Evolutionary conservation across 2,797 vertebrate genomes (phyloP).

Genomic region (Neopelma chrysocephalum): DNA sequence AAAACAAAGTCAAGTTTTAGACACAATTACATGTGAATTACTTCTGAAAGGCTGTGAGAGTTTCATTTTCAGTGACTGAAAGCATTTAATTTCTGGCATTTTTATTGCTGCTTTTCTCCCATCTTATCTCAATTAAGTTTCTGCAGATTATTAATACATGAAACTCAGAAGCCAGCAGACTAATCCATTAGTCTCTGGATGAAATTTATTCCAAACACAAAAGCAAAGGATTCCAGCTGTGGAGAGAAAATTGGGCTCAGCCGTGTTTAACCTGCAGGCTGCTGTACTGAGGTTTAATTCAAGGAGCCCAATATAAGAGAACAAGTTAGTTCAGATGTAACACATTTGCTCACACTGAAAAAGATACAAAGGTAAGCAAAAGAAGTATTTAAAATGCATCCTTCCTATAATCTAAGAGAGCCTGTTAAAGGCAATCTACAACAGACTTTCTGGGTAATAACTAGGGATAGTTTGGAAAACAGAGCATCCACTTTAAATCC

Average conservation of each 20-base stretch:
- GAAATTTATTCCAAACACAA: not conserved
- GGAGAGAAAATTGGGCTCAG: not conserved
- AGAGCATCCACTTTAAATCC: not conserved
- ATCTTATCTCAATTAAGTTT: not conserved
- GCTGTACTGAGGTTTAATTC: not conserved
- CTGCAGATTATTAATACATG: not conserved
- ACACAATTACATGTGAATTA: slow-evolving; percentile 24
- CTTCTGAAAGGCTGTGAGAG: slow-evolving; percentile 18
- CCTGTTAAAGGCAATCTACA: not conserved
- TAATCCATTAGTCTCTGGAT: not conserved
- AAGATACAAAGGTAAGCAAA: not conserved
- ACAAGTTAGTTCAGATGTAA: not conserved
- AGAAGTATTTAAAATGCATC: not conserved
- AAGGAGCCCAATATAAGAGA: not conserved
- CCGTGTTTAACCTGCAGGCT: not conserved
- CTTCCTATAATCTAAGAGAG: not conserved
- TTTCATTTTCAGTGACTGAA: slow-evolving; percentile 1
- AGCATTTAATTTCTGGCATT: not conserved
- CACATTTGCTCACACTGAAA: not conserved
- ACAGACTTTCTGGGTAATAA: not conserved
- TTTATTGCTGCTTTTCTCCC: not conserved
- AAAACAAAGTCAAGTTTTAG: slow-evolving; percentile 17
- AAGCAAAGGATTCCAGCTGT: not conserved
- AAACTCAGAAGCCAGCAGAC: not conserved
- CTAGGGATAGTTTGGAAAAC: not conserved